These are phyloP conservation scores for Calidris pygmaea DNA, from an alignment of 2,113 vertebrate genomes.

Conservation along the genomic window DNA sequence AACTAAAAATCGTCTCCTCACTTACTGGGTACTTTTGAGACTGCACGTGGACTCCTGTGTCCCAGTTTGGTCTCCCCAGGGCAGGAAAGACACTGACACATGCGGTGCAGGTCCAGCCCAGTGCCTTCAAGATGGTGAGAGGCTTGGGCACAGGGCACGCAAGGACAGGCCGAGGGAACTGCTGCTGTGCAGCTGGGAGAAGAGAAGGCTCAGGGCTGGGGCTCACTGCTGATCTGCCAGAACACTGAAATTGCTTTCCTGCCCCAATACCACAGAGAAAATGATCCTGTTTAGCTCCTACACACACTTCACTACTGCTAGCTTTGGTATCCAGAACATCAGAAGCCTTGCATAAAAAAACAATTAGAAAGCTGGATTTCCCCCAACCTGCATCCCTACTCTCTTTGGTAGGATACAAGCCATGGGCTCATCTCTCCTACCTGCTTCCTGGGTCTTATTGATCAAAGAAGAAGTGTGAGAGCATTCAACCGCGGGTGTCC, in stretches of 20 bases:
- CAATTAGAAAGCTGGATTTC: not conserved
- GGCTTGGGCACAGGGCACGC: not conserved
- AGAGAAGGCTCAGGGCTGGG: not conserved
- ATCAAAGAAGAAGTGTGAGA: not conserved
- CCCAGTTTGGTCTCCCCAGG: too few relatives aligned
- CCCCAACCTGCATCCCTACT: not conserved
- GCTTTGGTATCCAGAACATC: not conserved
- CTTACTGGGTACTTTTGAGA: too few relatives aligned
- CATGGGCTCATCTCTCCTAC: not conserved
- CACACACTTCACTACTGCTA: not conserved
- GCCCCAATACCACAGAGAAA: not conserved
- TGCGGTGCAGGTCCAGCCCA: not conserved
- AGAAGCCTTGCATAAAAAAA: not conserved
- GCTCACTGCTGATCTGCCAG: not conserved
- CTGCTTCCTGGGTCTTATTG: not conserved
- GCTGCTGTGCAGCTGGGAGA: not conserved
- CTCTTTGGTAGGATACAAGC: not conserved
- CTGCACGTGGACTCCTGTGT: not conserved
- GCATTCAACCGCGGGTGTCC: not conserved
- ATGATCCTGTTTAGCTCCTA: not conserved
- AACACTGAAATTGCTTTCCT: not conserved
- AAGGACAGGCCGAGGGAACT: not conserved
- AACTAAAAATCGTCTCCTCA: too few relatives aligned
- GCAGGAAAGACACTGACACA: not conserved
- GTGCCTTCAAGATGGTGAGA: not conserved